Evolutionary conservation across 53 echinoderm and acorn worm species (phyloP).

Genomic region (Temnopleurus reevesii): DNA sequence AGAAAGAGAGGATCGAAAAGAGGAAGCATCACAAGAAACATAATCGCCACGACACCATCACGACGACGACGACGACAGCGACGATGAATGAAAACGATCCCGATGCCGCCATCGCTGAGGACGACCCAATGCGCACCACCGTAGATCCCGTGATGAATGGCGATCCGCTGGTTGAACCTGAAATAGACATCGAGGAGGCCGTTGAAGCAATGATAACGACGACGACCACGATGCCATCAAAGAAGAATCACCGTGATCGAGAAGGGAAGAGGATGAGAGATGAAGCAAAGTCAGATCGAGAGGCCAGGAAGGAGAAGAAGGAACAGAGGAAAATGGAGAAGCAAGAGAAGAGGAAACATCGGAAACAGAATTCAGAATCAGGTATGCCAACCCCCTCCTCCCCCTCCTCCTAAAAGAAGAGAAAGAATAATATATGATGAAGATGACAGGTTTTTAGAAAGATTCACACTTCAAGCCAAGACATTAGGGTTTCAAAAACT

Average conservation of each 20-base stretch:
- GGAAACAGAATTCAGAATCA: background rate
- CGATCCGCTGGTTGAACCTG: slow-evolving; percentile 27
- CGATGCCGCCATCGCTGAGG: background rate
- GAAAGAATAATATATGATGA: too few species aligned
- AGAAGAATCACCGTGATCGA: background rate
- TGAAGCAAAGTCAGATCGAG: background rate
- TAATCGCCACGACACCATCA: background rate
- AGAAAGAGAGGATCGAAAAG: slow-evolving; percentile 17
- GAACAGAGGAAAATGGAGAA: background rate
- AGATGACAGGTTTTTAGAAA: too few species aligned
- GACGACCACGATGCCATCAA: background rate
- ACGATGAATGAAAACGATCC: background rate
- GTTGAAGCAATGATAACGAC: background rate
- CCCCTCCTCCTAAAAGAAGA: too few species aligned
- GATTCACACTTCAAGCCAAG: too few species aligned
- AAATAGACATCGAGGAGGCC: background rate
- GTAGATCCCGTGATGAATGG: background rate
- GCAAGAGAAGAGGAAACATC: slow-evolving; percentile 3
- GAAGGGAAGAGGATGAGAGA: slow-evolving; percentile 30
- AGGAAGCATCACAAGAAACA: slow-evolving; percentile 40
- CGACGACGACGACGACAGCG: slow-evolving; percentile 2
- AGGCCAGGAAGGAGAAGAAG: slow-evolving; percentile 1
- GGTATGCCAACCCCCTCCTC: too few species aligned
- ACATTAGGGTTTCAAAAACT: too few species aligned
- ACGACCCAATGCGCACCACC: background rate